A percentile compares a stretch with the other conserved stretches of the same genome.
Conservation (phyloP, 2,888 invertebrate genomes). For the Philaethria dido region DNA sequence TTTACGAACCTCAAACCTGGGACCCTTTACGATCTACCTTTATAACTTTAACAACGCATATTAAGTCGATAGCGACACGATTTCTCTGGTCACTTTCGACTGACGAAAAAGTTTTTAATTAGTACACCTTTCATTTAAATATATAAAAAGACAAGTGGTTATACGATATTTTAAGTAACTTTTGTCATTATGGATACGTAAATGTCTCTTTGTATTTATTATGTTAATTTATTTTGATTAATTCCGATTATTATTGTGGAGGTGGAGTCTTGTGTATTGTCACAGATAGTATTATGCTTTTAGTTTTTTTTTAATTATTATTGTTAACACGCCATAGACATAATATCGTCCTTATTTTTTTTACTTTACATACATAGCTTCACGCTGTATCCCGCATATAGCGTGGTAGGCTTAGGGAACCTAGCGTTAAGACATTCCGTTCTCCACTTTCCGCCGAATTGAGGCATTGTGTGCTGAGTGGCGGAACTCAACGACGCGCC, state of each 20-base stretch:
- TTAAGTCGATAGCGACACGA: constrained; percentile 45
- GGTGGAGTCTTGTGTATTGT: not conserved
- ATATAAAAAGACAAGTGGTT: not conserved
- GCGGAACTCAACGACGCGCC: too few relatives aligned
- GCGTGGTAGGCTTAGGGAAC: too few relatives aligned
- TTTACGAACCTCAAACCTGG: constrained; percentile 76
- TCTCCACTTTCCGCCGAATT: too few relatives aligned
- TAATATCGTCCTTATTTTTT: too few relatives aligned
- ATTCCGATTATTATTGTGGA: not conserved
- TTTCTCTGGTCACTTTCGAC: constrained; percentile 34
- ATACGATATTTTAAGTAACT: not conserved
- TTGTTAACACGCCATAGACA: too few relatives aligned
- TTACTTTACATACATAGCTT: too few relatives aligned
- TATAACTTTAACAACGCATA: constrained; percentile 70
- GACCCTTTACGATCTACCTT: constrained; percentile 73
- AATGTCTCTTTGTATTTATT: not conserved
- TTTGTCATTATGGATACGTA: not conserved
- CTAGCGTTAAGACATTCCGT: too few relatives aligned
- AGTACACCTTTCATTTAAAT: constrained; percentile 18
- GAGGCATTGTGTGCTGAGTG: too few relatives aligned
- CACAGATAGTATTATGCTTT: not conserved
- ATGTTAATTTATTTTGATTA: not conserved
- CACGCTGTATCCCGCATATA: too few relatives aligned
- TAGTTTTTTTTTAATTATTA: too few relatives aligned
- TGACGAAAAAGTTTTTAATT: constrained; percentile 28